Base-by-base conservation (phyloP, 2,888 invertebrate genomes). In the Cactoblastis cactorum region DNA sequence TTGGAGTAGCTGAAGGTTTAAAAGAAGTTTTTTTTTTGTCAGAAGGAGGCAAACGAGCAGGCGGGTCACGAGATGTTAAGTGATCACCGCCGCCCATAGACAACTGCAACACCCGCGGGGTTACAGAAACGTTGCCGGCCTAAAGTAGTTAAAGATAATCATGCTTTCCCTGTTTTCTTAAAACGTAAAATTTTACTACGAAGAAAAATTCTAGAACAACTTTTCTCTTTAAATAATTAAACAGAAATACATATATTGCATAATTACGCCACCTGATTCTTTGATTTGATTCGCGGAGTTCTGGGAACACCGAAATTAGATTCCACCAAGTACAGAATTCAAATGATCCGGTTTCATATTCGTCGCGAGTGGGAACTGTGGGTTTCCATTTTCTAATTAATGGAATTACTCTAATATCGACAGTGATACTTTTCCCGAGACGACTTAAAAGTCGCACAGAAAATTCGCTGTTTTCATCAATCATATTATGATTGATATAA, bases 291-390 rank as follows among this genome's bases (percentile, higher is more conserved):
- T 43, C 37, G 17, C 17, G 17, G 37, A 37, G 17, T 15, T 37
- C 15, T 11, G 1, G 1, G 17, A 37, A 37, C 37, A 37, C 14
- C 9, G 14, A 37, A 15, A 37, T 37, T 37, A 17, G 17, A 14
- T 37, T 17, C 2, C 9, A 2, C 14, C 6, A 37, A 37, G 37
- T 9, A 28, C 28, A 28, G 41, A 32, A 43, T 43, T 28, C 17
- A 15, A 43, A 43, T 28, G 28, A 43, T 43, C 43, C 32, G n/a
- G 15, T 43, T 24, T 15, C 19, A 39, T 39, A 22, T 39, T 39
- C 22, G 22, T 39, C 39, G 39, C 14, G 39, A 11, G 39, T 17
- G 9, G 9, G 18, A 37, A 37, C 33, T 33, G 5, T 9, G 3
- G 5, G 8, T 15, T 37, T 15, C 35, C 35, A 15, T 37, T 17